These are phyloP conservation scores for Chrosomus eos DNA, from an alignment of 2,797 vertebrate genomes.

Conservation along the genomic window DNA sequence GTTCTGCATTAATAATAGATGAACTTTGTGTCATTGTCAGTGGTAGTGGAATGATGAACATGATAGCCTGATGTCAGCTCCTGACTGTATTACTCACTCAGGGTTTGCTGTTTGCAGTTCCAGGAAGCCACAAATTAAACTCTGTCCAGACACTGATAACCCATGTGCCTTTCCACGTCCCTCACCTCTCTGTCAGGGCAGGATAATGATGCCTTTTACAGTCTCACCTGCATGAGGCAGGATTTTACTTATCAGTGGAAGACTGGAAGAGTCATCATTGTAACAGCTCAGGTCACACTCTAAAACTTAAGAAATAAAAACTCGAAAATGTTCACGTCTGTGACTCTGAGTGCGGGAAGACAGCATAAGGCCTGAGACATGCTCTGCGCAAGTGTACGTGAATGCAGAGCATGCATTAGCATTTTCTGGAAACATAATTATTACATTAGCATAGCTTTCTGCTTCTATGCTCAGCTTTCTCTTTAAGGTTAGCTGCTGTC, in stretches of 20 bases:
- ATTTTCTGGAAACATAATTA: neutral
- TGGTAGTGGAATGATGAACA: slow-evolving; percentile 63
- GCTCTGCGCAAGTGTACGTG: neutral
- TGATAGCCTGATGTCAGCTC: slow-evolving; percentile 64
- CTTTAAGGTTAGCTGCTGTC: neutral
- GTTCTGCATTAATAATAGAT: slow-evolving; percentile 62
- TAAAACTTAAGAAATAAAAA: slow-evolving; percentile 25
- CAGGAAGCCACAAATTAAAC: slow-evolving; percentile 59
- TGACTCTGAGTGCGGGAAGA: neutral
- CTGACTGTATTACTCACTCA: slow-evolving; percentile 56
- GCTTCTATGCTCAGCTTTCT: neutral
- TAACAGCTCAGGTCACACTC: slow-evolving; percentile 44
- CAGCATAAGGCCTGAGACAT: neutral
- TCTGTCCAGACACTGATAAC: slow-evolving; percentile 61
- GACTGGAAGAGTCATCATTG: slow-evolving; percentile 47
- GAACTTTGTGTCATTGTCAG: slow-evolving; percentile 60
- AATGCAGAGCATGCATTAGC: neutral
- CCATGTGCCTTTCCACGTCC: slow-evolving; percentile 34
- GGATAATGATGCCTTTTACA: slow-evolving; percentile 58
- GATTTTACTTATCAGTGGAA: slow-evolving; percentile 48
- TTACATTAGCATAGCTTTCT: neutral
- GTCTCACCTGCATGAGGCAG: slow-evolving; percentile 32
- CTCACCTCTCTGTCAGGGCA: slow-evolving; percentile 51
- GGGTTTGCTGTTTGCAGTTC: slow-evolving; percentile 55
- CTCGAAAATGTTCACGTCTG: slow-evolving; percentile 31